Percentiles rank a stretch among this genome's conserved stretches.
Conservation (phyloP, 2,113 vertebrate genomes). For the Sterrhoptilus dennistouni region DNA sequence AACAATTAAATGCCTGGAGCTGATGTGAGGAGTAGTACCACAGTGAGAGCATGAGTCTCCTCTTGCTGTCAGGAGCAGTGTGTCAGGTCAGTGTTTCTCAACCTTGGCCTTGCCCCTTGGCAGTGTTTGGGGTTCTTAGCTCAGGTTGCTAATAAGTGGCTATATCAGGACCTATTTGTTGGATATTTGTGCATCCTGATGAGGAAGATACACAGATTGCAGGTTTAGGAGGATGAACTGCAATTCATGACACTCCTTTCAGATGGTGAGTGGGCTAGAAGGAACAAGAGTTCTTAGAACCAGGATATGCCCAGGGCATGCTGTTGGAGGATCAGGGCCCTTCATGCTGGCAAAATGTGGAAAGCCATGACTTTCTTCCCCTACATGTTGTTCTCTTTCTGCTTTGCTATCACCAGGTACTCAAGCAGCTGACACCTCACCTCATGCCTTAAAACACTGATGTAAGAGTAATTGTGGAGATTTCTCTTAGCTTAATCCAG, state of each 20-base stretch:
- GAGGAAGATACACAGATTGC: not conserved
- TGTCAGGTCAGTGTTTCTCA: not conserved
- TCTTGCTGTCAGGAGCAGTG: fast-evolving
- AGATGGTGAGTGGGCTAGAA: not conserved
- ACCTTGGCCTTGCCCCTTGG: not conserved
- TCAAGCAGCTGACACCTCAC: not conserved
- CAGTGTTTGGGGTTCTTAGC: not conserved
- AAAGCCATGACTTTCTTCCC: not conserved
- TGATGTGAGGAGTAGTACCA: not conserved
- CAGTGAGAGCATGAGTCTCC: not conserved
- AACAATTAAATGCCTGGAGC: not conserved
- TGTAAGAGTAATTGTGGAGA: not conserved
- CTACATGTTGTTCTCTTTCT: not conserved
- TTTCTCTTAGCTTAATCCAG: not conserved
- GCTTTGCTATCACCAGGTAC: not conserved
- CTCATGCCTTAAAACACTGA: not conserved
- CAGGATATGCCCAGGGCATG: fast-evolving
- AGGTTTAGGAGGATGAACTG: not conserved
- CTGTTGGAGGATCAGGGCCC: not conserved
- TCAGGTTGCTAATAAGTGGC: not conserved
- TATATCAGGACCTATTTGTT: not conserved
- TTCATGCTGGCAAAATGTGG: not conserved
- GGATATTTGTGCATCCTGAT: not conserved
- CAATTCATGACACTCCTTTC: not conserved
- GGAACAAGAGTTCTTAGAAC: fast-evolving